Evolutionary conservation across 2,888 invertebrate genomes (phyloP), one percentile per base, ranked within the genome.

Genomic region (Drosophila atripex): DNA sequence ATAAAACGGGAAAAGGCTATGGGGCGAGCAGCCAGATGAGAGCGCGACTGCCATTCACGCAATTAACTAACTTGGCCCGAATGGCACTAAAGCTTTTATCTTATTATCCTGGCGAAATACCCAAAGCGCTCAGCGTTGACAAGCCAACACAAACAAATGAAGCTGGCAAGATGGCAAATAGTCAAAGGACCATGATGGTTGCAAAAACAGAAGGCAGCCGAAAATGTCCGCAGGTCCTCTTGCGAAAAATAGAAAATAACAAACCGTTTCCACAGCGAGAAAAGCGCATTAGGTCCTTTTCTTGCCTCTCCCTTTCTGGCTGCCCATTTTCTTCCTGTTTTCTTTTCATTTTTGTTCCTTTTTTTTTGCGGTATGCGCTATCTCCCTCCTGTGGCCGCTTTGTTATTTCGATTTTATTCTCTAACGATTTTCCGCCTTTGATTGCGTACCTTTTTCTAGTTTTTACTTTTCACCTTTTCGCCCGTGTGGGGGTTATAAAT

Each of bases 11-110:
- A 38, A 30, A 53, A 53, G 28, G 32, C 21, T 21, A 2, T 23
- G 16, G 46, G 46, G 8, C 14, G 32, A 21, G 14, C 16, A 12
- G 43, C 43, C 43, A 43, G 65, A 64, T 38, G 45, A 38, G 64
- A 45, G 53, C 38, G 16, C 51, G 58, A 46, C 59, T 73, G 74
- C 66, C 73, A 69, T 73, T 73, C 63, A 68, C 63, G 73, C 87
- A 82, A 87, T 84, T 87, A 84, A 77, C 75, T 79, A 68, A 71
- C 73, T 85, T 76, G 64, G 70, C 75, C 75, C 66, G 75, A 86
- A 82, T 79, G 75, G 77, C 80, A 83, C 78, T 83, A 77, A 83
- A 77, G 77, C 73, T 79, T 83, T 79, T 77, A 87, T 83, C 88
- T 86, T 77, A 79, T 85, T 87, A 87, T 77, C 69, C 68, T 71